These are phyloP conservation scores for Hirtodrosophila histrioides DNA, from an alignment of 2,888 invertebrate species.

Conservation along the genomic window DNA sequence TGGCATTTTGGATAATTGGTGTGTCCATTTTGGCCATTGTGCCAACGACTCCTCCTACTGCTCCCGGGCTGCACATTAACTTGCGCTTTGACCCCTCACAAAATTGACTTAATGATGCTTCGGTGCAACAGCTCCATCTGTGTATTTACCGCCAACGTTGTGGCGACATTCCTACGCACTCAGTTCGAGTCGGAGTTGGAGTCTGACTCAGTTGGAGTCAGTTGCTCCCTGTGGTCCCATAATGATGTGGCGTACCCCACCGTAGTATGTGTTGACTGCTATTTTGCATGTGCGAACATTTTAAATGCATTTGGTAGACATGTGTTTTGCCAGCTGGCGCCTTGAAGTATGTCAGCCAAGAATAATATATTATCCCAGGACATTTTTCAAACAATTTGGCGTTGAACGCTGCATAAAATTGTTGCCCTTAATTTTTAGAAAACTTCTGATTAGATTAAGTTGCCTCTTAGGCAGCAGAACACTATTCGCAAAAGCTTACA, in stretches of 20 bases:
- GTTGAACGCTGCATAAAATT: neutral
- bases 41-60: constrained; percentile 23
- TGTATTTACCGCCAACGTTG: constrained; percentile 29
- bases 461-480: too few species aligned
- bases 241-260: constrained; percentile 77
- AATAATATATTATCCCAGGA: constrained; percentile 15
- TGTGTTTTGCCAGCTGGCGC: constrained; percentile 37
- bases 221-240: constrained; percentile 78
- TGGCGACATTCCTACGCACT: constrained; percentile 54
- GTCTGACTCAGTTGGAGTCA: constrained; percentile 40
- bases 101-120: constrained; percentile 82
- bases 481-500: too few species aligned
- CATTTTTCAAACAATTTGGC: constrained; percentile 9
- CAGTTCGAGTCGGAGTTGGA: constrained; percentile 21
- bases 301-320: constrained; percentile 36
- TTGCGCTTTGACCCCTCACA: constrained; percentile 59
- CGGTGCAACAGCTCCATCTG: constrained; percentile 36
- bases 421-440: neutral
- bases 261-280: constrained; percentile 51
- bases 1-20: constrained; percentile 72
- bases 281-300: constrained; percentile 52
- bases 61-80: constrained; percentile 76
- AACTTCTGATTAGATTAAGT: too few species aligned
- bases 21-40: constrained; percentile 56
- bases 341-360: constrained; percentile 29